Base-by-base conservation (phyloP, 1,140 invertebrate species). In the Bombus picipes region DNA sequence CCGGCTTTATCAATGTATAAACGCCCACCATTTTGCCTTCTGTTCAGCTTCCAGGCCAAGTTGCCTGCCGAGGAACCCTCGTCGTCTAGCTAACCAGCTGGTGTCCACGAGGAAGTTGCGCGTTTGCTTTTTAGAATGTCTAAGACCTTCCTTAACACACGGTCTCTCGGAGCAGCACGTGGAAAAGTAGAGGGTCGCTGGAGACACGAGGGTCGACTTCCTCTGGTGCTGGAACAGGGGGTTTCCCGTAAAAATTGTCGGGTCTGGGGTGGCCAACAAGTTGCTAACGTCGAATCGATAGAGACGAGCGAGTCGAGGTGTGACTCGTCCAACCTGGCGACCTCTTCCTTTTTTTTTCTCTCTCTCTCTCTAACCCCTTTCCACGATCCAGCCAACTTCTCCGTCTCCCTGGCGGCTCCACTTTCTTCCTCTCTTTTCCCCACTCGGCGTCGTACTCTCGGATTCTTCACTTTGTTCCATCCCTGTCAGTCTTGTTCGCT, bases 281-380 rank as follows among this genome's bases (percentile, higher is more conserved):
- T 95, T 95, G 94, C 92, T 90, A 92, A 92, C 92, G 92, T 92
- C 84, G 92, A 95, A 94, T 95, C 94, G 94, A 95, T 95, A 93
- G 92, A 92, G 92, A 92, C 57, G 89, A 91, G 90, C 87, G 88
- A 92, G 92, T 87, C 91, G 85, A 85, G 91, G 87, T 90, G 92
- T 81, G 91, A 90, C 90, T 90, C 81, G 53, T 62, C 59, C 65
- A 76, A 68, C 74, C 86, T 83, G 37, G 28, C 85, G 22, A 76
- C 71, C 47, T 68, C 77, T 13, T 34, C 57, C 73, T 72, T 73
- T 78, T 32, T 57, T 73, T 59, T 32, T 65, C 81, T 47, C 41
- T 57, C 76, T 65, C 81, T 47, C 41, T 57, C 76, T 72, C 79
- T 41, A 53, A 28, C 41, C 66, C 80, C 34, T 43, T 53, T 25